phyloP scores from a whole-genome alignment of 1,140 invertebrate genomes.

The Musca vetustissima region DNA sequence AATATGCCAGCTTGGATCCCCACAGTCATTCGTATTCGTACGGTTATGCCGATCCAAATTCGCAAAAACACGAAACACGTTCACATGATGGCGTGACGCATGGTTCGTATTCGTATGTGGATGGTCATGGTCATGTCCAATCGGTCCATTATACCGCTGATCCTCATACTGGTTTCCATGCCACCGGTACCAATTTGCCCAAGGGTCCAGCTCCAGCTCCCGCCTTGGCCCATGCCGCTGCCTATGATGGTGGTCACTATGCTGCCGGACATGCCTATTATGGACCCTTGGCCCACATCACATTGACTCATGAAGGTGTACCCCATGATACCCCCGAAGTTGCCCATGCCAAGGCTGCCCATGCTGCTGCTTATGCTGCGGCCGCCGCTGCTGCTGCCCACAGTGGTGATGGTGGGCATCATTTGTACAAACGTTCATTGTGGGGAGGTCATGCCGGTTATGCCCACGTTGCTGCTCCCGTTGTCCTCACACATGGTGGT shows the following conservation, averaged over 20 bases:
- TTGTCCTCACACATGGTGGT: slow-evolving; percentile 60
- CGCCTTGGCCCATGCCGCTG: slow-evolving; percentile 36
- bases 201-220: slow-evolving; percentile 47
- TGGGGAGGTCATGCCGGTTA: slow-evolving; percentile 46
- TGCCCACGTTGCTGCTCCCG: slow-evolving; percentile 39
- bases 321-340: slow-evolving; percentile 63
- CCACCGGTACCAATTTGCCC: slow-evolving; percentile 66
- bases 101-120: slow-evolving; percentile 72
- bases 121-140: slow-evolving; percentile 68
- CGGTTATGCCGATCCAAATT: slow-evolving; percentile 68
- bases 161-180: slow-evolving; percentile 66
- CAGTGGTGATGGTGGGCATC: slow-evolving; percentile 29
- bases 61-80: slow-evolving; percentile 66
- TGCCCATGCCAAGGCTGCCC: slow-evolving; percentile 61
- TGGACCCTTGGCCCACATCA: slow-evolving; percentile 38
- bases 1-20: slow-evolving; percentile 65
- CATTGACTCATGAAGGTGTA: slow-evolving; percentile 47
- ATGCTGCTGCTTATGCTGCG: slow-evolving; percentile 60
- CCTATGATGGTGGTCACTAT: slow-evolving; percentile 30
- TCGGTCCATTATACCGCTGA: slow-evolving; percentile 69
- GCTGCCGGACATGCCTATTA: slow-evolving; percentile 33
- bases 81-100: slow-evolving; percentile 67
- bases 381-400: slow-evolving; percentile 48
- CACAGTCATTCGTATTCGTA: slow-evolving; percentile 64
- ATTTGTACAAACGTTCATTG: slow-evolving; percentile 53